Base-by-base conservation (phyloP, 2,113 vertebrate species). In the Mus spicilegus region DNA sequence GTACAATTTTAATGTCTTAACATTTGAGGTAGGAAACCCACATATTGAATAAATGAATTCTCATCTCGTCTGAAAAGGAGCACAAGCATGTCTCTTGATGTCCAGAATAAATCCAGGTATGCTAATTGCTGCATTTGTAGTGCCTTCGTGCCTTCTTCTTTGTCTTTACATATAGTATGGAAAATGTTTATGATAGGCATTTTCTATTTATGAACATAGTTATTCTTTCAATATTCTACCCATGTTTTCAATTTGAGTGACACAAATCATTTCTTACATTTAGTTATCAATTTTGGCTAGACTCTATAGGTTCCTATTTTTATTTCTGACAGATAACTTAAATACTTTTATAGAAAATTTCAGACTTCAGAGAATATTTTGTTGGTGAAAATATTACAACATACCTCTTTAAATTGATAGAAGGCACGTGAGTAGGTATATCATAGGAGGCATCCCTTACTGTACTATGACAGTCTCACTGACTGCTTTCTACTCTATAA, bases 321-420 rank as follows among this genome's bases (percentile, higher is more conserved):
- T 58, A 46, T 82, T 67, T 77, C n/a, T 91, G 28, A 87, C 46
- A 93, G 87, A 51, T 82, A 42, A 13, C 49, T 58, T 63, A 76
- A 82, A 54, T 87, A 75, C 77, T 87, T 76, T 3, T 69, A 11
- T 11, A 89, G 22, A 46, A 89, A 51, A 46, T 56, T 16, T 89
- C 9, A 85, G 36, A 12, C 1, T 13, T n/a, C 26, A 42, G 51
- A 6, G 5, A 63, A 2, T 92, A 90, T 87, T 69, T 90, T 73
- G 61, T 88, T 73, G 78, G 58, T 58, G 46, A 11, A 92, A 9
- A 63, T 39, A 42, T 28, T 86, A 54, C 39, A 17, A 49, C 7
- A 0, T 89, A 24, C 56, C 36, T 82, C 13, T 51, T 17, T 76
- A 51, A 73, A 19, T 51, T 77, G n/a, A 1, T 78, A 14, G 39